phyloP scores from a whole-genome alignment of 2,888 invertebrate species.

The Dryococelus australis region DNA sequence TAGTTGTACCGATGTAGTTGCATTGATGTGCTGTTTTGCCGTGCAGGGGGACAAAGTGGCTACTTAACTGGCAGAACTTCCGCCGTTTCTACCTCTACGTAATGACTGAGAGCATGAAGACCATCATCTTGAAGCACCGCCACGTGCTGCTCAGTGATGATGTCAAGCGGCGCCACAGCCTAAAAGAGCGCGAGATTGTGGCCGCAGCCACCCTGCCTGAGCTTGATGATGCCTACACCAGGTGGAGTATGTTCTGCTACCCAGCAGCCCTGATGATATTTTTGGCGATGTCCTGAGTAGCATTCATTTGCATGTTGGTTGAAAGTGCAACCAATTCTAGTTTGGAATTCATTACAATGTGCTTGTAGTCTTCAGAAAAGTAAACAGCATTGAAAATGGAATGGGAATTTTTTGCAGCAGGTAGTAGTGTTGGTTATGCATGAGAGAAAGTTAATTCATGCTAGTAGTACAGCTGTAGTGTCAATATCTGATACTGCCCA shows the following conservation, averaged over 20 bases:
- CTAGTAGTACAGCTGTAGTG: too few relatives aligned
- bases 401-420: too few relatives aligned
- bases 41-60: slow-evolving; percentile 79
- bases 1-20: too few relatives aligned
- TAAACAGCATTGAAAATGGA: too few relatives aligned
- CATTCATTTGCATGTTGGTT: not conserved
- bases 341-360: slow-evolving; percentile 13
- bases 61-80: slow-evolving; percentile 89
- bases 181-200: slow-evolving; percentile 83
- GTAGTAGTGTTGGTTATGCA: too few relatives aligned
- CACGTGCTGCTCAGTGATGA: slow-evolving; percentile 77
- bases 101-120: slow-evolving; percentile 92
- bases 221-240: slow-evolving; percentile 88
- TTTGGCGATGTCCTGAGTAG: not conserved
- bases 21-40: not conserved
- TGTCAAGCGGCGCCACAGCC: slow-evolving; percentile 69
- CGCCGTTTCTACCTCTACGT: slow-evolving; percentile 89
- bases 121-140: slow-evolving; percentile 85
- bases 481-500: too few relatives aligned
- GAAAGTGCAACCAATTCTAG: not conserved
- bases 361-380: too few relatives aligned
- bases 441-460: too few relatives aligned
- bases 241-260: slow-evolving; percentile 55
- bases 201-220: slow-evolving; percentile 87
- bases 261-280: not conserved